Base-by-base conservation (phyloP, 2,888 invertebrate genomes). In the Lycaena phlaeas region DNA sequence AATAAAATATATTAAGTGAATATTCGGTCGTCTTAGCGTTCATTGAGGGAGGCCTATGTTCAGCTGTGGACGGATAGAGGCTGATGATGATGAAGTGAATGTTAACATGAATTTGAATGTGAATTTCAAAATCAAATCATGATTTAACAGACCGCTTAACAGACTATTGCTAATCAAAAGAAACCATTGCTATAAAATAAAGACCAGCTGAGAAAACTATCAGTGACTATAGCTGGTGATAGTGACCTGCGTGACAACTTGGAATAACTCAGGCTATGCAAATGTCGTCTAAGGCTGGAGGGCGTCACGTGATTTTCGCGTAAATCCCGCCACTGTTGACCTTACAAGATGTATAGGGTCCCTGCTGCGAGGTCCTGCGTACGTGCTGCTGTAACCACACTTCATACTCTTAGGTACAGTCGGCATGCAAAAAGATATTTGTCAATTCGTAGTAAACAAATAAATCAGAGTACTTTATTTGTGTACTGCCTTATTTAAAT, bases 241-340 rank as follows among this genome's bases (percentile, higher is more conserved):
- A 39, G 14, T 22, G 30, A 25, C 10, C 39, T 30, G 55, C 56
- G 52, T 57, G 57, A 43, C 18, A 18, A 38, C 17, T 12, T 43
- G 40, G 40, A 46, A 51, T 57, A 51, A 49, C 48, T 48, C 40
- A 34, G 39, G 5, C 39, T 36, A 51, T 46, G 48, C 45, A 48
- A 48, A 42, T 39, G 14, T 15, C 29, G 25, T 30, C 39, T 39
- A 43, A 29, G 30, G 51, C 59, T 45, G 38, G 43, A 27, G 52
- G 59, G 48, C 34, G 45, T 59, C 59, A 58, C 54, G 59, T 51
- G 51, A 59, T 45, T 15, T 37, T 43, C 48, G 44, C 50, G 54
- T 59, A 59, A 58, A 57, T 59, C 45, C 43, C 25, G 39, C 39
- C 30, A 39, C 39, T 39, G 39, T 39, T 30, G 39, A 39, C 39